Base-by-base conservation (phyloP, 2,113 vertebrate species). In the Edolisoma coerulescens region DNA sequence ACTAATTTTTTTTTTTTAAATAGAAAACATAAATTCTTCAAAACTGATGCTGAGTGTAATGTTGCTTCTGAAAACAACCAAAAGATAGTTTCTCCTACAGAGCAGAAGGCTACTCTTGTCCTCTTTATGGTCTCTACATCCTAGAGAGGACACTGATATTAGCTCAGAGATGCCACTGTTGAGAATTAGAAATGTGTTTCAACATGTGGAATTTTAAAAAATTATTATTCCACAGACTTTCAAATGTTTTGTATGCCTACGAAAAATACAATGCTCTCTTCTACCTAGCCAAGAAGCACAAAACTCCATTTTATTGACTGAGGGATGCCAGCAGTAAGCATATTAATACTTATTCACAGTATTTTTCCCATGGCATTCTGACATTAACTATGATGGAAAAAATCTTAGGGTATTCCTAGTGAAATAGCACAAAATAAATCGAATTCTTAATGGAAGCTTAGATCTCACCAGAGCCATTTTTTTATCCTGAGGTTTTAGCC, bases 381-480 rank as follows among this genome's bases (percentile, higher is more conserved):
- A 86, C 32, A 84, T 90, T 77, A 95, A 53, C 44, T 90, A 67
- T 77, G 52, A n/a, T 87, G 74, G 39, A 74, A 88, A 92, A 95
- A 97, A 84, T 92, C 65, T 77, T 81, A 64, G 35, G 45, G 47
- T 93, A 90, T 82, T 94, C 45, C 70, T 89, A 74, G 82, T 52
- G 86, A 95, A 96, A 87, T 30, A 65, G 20, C 32, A 87, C 42
- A 82, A 97, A 95, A 85, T 42, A 93, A 83, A 91, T 63, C 57
- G 13, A 70, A 67, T 74, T 74, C 87, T 94, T 45, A 86, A 80
- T 78, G 67, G 81, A 93, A 93, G 61, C 49, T 94, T 88, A 95
- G 73, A 93, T 87, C 54, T 88, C 50, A 96, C 50, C n/a, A 71
- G 57, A 90, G 56, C n/a, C 21, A 23, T 53, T 68, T 91, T 79